Base-by-base conservation (phyloP, 2,113 vertebrate species). In the Nannobrachium achirus region DNA sequence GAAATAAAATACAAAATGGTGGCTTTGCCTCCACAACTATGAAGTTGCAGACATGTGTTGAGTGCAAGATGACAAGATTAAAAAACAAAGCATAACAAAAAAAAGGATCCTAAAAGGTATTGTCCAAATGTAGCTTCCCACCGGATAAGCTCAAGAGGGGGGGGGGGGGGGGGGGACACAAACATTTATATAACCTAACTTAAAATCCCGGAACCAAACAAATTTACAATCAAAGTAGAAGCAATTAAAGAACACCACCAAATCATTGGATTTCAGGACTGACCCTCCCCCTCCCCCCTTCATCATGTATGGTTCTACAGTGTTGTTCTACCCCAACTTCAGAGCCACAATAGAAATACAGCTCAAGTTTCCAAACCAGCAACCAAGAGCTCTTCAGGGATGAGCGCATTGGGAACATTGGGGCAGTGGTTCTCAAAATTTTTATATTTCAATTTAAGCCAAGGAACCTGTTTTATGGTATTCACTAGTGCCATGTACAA, bases 1-100 rank as follows among this genome's bases (percentile, higher is more conserved):
- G 84, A 92, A 93, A 93, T 92, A 91, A 87, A 89, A 89, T 95
- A 95, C 89, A 96, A 96, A 96, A 94, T 90, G 87, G 84, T 79
- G 77, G 73, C 80, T 69, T 48, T 45, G 42, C 65, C 25, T 33
- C 25, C 52, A 52, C 60, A 38, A 10, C 10, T 16, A 0, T 0
- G 46, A 13, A 41, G 56, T 20, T 62, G 55, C 56, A 20, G 56
- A 45, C 0, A 20, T 62, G 56, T 51, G 56, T 45, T 52, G 0
- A 66, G 61, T 53, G 45, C 40, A 71, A 63, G 70, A n/a, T 33
- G 25, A 33, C 25, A 33, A 33, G 25, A 33, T 33, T 4, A 33
- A 33, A n/a, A n/a, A n/a, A n/a, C n/a, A n/a, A n/a, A n/a, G n/a
- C n/a, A 33, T 33, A 33, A 33, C 3, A 33, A 15, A 41, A 48